Percentiles rank a stretch among this genome's conserved stretches.
phyloP scores from a whole-genome alignment of 2,888 invertebrate species.

The Nezara viridula region DNA sequence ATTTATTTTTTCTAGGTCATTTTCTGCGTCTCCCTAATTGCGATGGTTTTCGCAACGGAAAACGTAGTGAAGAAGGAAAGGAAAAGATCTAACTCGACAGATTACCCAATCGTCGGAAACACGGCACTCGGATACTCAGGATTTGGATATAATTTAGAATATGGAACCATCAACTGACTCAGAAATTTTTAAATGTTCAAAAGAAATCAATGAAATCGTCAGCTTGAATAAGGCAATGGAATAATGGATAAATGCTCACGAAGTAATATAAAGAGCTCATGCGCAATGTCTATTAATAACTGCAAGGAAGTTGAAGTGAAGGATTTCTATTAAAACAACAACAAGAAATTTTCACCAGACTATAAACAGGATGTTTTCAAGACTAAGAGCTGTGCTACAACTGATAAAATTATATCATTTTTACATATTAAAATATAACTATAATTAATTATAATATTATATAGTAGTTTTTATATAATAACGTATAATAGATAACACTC shows the following conservation, averaged over 20 bases:
- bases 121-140: slow-evolving; percentile 10
- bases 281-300: no score
- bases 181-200: neutral
- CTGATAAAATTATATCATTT: no score
- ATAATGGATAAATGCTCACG: no score
- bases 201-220: neutral
- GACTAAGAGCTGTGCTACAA: no score
- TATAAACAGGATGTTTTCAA: no score
- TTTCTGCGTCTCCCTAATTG: neutral
- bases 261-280: neutral
- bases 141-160: neutral
- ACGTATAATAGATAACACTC: no score
- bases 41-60: slow-evolving; percentile 7
- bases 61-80: neutral
- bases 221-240: neutral
- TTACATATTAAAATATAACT: no score
- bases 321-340: no score
- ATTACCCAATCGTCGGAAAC: neutral
- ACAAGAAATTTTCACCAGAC: no score
- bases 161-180: neutral
- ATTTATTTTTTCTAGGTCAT: neutral
- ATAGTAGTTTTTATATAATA: neutral
- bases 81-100: neutral
- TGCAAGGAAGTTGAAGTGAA: no score
- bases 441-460: no score